Conservation (phyloP, 2,113 vertebrate species). For the Rhea americana region DNA sequence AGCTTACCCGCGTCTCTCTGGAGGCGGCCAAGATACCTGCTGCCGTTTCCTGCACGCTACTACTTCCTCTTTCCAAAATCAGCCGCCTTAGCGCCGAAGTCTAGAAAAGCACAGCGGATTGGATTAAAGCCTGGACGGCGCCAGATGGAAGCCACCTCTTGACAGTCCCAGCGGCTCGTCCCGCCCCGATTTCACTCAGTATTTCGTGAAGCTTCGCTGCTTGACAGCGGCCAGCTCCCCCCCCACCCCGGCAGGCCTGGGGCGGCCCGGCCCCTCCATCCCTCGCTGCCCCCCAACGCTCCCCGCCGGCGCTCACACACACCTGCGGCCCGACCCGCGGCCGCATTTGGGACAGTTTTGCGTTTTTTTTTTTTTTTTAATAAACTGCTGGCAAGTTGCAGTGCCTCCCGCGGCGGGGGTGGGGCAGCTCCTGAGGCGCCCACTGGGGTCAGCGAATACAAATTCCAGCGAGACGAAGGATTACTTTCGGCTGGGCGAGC, state of each 20-base stretch:
- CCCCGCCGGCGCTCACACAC: not conserved
- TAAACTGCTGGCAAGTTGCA: not conserved
- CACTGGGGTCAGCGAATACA: fast-evolving
- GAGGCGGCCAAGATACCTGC: not conserved
- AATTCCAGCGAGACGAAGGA: fast-evolving
- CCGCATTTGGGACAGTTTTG: not conserved
- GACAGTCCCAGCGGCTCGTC: not conserved
- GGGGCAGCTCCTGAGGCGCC: not conserved
- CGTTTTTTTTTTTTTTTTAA: not conserved
- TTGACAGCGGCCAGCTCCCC: not conserved
- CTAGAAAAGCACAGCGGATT: not conserved
- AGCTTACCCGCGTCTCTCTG: not conserved
- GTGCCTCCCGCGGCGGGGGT: fast-evolving
- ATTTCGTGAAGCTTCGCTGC: not conserved
- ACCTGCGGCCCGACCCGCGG: not conserved
- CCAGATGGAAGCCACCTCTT: not conserved
- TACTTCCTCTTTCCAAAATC: not conserved
- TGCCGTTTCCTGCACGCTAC: not conserved
- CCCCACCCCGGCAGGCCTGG: too few relatives aligned
- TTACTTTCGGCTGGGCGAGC: fast-evolving
- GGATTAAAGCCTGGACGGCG: not conserved
- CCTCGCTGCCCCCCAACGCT: not conserved
- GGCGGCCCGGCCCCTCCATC: not conserved
- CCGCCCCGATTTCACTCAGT: not conserved
- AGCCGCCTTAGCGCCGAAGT: not conserved